These are phyloP conservation scores for Ranitomeya imitator DNA, from an alignment of 2,113 vertebrate genomes.

Conservation along the genomic window DNA sequence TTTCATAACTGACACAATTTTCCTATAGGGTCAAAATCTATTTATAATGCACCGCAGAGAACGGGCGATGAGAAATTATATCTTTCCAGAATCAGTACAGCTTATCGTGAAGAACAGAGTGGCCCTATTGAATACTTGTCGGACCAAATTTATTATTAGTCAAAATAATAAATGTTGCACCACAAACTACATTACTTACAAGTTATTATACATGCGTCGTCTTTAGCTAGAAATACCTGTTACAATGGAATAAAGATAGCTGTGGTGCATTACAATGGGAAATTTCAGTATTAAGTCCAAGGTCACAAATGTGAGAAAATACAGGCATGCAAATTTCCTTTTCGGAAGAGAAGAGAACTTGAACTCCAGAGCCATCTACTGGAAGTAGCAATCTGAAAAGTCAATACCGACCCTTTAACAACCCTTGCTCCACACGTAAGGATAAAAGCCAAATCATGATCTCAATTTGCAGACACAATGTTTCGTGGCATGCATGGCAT, in stretches of 20 bases:
- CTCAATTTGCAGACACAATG: no score
- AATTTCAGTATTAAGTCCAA: neutral
- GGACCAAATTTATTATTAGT: conserved; percentile 14
- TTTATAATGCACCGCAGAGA: conserved; percentile 16
- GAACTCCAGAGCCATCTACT: no score
- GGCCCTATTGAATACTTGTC: conserved; percentile 19
- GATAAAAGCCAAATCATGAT: no score
- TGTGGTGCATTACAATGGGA: no score
- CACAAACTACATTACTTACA: neutral
- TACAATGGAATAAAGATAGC: neutral
- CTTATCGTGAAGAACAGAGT: conserved; percentile 8
- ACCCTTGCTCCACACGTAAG: no score
- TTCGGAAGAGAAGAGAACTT: no score
- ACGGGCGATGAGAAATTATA: neutral
- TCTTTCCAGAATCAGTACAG: conserved; percentile 1
- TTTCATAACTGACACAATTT: conserved; percentile 15
- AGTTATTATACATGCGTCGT: neutral
- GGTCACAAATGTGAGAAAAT: neutral
- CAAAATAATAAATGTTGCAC: conserved; percentile 18
- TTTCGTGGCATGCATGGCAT: no score
- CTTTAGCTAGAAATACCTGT: neutral
- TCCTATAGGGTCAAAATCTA: conserved; percentile 16
- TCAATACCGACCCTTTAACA: no score
- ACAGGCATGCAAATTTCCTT: neutral
- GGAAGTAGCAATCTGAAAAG: no score